phyloP scores from a whole-genome alignment of 2,113 vertebrate species.

The Notechis scutatus region DNA sequence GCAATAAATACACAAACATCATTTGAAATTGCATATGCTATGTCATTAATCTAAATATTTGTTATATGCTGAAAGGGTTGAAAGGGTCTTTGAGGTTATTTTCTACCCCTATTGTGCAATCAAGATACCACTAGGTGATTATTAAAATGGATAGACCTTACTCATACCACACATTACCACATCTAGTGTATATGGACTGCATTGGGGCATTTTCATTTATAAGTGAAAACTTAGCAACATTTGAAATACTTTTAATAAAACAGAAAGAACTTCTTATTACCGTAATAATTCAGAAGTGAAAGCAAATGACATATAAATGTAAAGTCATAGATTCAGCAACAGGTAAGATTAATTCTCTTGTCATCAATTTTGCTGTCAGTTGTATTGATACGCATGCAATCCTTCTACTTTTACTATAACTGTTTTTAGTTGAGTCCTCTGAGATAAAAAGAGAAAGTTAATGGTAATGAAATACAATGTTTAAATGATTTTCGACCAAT shows the following conservation, averaged over 20 bases:
- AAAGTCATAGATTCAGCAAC: constrained; percentile 24
- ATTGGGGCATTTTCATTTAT: neutral
- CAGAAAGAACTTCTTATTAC: neutral
- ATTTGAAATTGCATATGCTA: neutral
- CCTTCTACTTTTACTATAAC: constrained; percentile 34
- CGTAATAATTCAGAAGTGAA: neutral
- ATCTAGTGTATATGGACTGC: neutral
- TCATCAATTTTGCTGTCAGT: constrained; percentile 44
- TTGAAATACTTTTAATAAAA: neutral
- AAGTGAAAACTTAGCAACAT: neutral
- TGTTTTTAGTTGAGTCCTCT: constrained; percentile 24
- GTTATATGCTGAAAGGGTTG: neutral
- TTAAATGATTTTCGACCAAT: constrained; percentile 29
- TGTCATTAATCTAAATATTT: neutral
- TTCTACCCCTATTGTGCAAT: neutral
- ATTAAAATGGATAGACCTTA: neutral
- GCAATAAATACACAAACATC: neutral
- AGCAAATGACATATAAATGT: neutral
- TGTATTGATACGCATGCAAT: constrained; percentile 46
- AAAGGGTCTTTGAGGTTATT: neutral
- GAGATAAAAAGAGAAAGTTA: constrained; percentile 40
- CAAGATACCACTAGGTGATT: neutral
- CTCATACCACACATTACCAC: neutral
- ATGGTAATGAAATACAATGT: constrained; percentile 39
- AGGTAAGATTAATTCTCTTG: constrained; percentile 49